Percentiles rank a stretch among this genome's conserved stretches.
Evolutionary conservation across 2,888 invertebrate genomes (phyloP).

Genomic region (Agrochola macilenta): DNA sequence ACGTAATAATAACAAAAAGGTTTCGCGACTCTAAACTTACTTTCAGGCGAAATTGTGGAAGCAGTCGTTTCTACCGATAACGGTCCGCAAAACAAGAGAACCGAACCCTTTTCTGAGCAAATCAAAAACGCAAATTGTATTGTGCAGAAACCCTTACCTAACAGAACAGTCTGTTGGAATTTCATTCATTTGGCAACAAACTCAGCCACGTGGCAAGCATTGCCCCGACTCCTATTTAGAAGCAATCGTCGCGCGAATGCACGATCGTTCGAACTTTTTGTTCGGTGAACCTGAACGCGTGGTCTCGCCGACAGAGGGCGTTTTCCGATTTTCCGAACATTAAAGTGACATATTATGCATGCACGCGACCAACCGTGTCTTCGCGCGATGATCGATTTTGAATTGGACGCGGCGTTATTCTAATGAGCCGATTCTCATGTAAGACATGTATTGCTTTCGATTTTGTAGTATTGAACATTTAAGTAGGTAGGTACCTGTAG

Average conservation of each 20-base stretch:
- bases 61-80: too few species aligned
- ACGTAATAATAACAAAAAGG: too few species aligned
- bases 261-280: too few species aligned
- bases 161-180: background rate
- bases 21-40: background rate
- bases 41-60: background rate
- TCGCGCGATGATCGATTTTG: too few species aligned
- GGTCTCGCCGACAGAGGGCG: too few species aligned
- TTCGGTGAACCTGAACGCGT: too few species aligned
- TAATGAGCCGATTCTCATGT: background rate
- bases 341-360: too few species aligned
- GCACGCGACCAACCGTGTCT: too few species aligned
- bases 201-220: background rate
- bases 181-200: slow-evolving; percentile 26
- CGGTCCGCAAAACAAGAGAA: background rate
- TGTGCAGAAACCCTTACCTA: background rate
- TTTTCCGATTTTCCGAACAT: too few species aligned
- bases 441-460: background rate
- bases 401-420: background rate
- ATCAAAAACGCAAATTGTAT: background rate
- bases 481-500: too few species aligned
- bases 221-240: too few species aligned
- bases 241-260: too few species aligned
- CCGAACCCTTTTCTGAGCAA: background rate
- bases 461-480: background rate